Evolutionary conservation across 2,797 vertebrate species (phyloP).

Genomic region (Clarias laeviceps): DNA sequence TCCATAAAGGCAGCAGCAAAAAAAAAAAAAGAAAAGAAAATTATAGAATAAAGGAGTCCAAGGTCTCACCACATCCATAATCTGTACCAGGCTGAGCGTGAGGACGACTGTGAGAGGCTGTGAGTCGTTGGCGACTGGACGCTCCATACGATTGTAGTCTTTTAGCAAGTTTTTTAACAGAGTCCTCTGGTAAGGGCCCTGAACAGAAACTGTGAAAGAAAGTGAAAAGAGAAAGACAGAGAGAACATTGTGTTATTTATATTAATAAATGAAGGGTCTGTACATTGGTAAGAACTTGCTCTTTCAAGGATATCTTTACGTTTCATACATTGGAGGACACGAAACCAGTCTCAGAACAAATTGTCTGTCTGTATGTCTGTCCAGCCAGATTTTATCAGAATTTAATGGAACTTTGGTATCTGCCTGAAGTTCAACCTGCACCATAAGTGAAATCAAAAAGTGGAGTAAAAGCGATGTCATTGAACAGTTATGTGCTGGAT

Average conservation of each 20-base stretch:
- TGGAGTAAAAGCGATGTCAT: too few species aligned
- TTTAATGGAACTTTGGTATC: too few species aligned
- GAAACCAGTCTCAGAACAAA: too few species aligned
- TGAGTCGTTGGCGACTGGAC: slow-evolving; percentile 93
- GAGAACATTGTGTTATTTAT: not conserved
- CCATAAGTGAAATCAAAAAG: too few species aligned
- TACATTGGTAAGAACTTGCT: too few species aligned
- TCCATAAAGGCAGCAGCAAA: not conserved
- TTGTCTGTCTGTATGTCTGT: too few species aligned
- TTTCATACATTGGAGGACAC: too few species aligned
- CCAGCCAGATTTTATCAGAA: too few species aligned
- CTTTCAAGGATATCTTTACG: too few species aligned
- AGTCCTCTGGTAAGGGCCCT: slow-evolving; percentile 94
- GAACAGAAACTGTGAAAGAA: slow-evolving; percentile 80
- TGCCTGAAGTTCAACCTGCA: too few species aligned
- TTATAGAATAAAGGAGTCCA: not conserved
- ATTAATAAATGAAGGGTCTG: too few species aligned
- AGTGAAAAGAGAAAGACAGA: not conserved
- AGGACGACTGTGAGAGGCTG: slow-evolving; percentile 89
- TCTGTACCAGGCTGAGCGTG: slow-evolving; percentile 89
- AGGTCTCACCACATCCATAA: slow-evolving; percentile 93
- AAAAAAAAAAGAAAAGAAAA: slow-evolving; percentile 38
- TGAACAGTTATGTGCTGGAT: too few species aligned
- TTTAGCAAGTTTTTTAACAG: slow-evolving; percentile 92
- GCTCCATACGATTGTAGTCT: slow-evolving; percentile 95